Evolutionary conservation across 2,113 vertebrate genomes (phyloP).

Genomic region (Dascyllus trimaculatus): DNA sequence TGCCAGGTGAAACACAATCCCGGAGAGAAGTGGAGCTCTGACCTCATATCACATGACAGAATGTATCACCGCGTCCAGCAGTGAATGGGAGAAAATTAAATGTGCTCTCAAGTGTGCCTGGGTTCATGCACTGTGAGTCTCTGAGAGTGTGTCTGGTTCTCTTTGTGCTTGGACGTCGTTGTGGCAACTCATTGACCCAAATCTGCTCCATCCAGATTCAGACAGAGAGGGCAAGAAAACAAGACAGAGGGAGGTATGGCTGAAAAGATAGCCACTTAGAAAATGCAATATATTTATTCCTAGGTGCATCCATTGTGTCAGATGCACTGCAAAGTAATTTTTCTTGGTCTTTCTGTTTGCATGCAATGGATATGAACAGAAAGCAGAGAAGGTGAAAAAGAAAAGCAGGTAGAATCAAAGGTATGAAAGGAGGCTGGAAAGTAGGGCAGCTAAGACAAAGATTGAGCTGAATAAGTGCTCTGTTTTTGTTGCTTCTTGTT

Average conservation of each 20-base stretch:
- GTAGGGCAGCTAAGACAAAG: not conserved
- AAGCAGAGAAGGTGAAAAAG: not conserved
- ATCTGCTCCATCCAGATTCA: conserved; percentile 45
- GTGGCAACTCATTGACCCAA: conserved; percentile 57
- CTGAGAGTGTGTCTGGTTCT: conserved; percentile 2
- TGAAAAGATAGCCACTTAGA: not conserved
- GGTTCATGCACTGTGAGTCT: conserved; percentile 1
- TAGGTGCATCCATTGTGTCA: conserved; percentile 4
- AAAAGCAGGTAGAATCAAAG: not conserved
- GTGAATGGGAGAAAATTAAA: not conserved
- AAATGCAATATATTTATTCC: conserved; percentile 3
- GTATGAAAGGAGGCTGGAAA: conserved; percentile 5
- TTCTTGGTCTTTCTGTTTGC: conserved; percentile 6
- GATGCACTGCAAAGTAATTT: not conserved
- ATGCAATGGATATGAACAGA: not conserved
- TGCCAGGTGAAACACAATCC: conserved; percentile 99
- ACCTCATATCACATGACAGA: conserved; percentile 96
- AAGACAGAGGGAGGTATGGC: not conserved
- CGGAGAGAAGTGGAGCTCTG: conserved; percentile 98
- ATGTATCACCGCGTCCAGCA: not conserved
- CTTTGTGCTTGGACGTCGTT: conserved; percentile 25
- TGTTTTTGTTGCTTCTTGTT: conserved; percentile 39
- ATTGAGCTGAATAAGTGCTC: not conserved
- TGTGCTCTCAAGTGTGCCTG: conserved; percentile 15
- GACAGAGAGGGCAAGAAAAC: not conserved